These are phyloP conservation scores for Sclerodermus sp. DNA, from an alignment of 2,888 invertebrate species.

Conservation along the genomic window DNA sequence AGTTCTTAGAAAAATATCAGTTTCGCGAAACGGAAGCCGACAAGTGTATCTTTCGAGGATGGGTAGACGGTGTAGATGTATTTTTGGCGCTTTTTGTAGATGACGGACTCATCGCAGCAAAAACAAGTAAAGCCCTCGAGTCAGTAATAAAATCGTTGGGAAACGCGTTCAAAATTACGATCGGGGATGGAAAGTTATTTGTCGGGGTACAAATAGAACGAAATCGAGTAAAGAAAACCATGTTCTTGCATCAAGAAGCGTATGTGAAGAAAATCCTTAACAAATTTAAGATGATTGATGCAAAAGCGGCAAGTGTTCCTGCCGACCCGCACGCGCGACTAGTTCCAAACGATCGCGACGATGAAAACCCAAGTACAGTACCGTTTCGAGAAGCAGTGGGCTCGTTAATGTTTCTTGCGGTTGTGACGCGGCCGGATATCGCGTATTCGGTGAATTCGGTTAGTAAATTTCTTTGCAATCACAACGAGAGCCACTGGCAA, in stretches of 20 bases:
- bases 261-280: constrained; percentile 20
- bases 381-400: constrained; percentile 18
- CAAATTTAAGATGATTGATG: constrained; percentile 20
- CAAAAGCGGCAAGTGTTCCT: constrained; percentile 19
- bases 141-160: constrained; percentile 1
- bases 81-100: constrained; percentile 20
- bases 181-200: constrained; percentile 16
- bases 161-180: constrained; percentile 19
- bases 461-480: constrained; percentile 11
- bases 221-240: constrained; percentile 13
- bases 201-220: constrained; percentile 21
- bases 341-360: constrained; percentile 9
- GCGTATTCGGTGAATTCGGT: constrained; percentile 14
- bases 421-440: constrained; percentile 16
- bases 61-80: constrained; percentile 5
- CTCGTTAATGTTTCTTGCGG: constrained; percentile 11
- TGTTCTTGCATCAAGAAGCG: constrained; percentile 21
- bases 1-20: constrained; percentile 8
- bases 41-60: constrained; percentile 14
- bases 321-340: constrained; percentile 12
- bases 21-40: constrained; percentile 12
- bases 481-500: constrained; percentile 12
- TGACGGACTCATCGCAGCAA: constrained; percentile 16
- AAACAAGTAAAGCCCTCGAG: constrained; percentile 4
- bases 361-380: constrained; percentile 9